Evolutionary conservation across 2,888 invertebrate genomes (phyloP), one percentile per base, ranked within the genome.

Genomic region (Ormia ochracea): DNA sequence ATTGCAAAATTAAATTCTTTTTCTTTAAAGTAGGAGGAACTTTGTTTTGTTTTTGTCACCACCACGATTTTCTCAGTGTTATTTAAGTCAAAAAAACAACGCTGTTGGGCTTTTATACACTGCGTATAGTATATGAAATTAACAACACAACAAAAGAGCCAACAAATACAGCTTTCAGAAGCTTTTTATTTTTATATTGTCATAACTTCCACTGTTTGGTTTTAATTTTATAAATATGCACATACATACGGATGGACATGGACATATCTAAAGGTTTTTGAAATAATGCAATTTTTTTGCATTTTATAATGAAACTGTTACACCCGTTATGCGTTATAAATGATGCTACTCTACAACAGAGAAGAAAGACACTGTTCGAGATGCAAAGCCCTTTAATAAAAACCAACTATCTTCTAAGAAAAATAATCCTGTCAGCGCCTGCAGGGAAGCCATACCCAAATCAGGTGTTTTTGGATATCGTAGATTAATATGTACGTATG

Each of bases 31-130:
- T 7, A 50, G 17, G 12, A 28, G 41, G 19, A 38, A 23, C 17
- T 58, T 21, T 5, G 9, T 45, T 21, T 4, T 2, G 21, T 21
- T 59, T 78, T 76, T 80, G 76, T 80, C 76, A 76, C 48, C 63
- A 76, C 63, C n/a, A 43, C 50, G 68, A 43, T 73, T 72, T 76
- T 65, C 61, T 63, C 52, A 41, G 17, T 43, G 66, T 48, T 63
- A 68, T 66, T 80, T 52, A 58, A 68, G 33, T 56, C n/a, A 76
- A 68, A 58, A 65, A 66, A 69, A 68, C 43, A 58, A 19, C 19
- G 41, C 41, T 72, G 43, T 68, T 58, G 56, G 65, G 68, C 76
- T 76, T 80, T 80, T 80, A 80, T 80, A 80, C 74, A 50, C 69
- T n/a, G 48, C 75, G 56, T 69, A 69, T 77, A 77, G 69, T 77